These are phyloP conservation scores for Sphecodes monilicornis DNA, from an alignment of 2,888 invertebrate genomes.

Conservation along the genomic window DNA sequence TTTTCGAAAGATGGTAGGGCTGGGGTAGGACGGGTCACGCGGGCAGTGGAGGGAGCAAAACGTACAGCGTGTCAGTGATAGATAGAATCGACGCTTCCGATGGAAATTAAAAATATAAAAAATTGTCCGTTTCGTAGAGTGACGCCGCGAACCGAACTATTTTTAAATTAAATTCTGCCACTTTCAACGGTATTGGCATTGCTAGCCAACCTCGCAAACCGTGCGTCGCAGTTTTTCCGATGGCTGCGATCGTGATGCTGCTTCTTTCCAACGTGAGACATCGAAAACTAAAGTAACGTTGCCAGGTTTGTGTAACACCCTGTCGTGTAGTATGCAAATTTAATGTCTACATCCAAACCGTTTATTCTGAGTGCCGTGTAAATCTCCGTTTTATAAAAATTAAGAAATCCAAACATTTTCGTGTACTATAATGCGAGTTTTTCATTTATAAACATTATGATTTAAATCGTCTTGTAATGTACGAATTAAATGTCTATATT, in stretches of 20 bases:
- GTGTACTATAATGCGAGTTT: too few species aligned
- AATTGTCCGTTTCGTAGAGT: slow-evolving; percentile 55
- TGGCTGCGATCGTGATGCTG: neutral
- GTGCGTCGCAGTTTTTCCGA: slow-evolving; percentile 8
- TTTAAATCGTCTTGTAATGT: too few species aligned
- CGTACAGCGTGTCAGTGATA: slow-evolving; percentile 60
- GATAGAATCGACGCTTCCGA: slow-evolving; percentile 65
- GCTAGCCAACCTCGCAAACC: slow-evolving; percentile 40
- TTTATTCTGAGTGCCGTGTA: neutral
- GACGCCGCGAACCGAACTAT: slow-evolving; percentile 63
- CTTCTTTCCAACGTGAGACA: neutral
- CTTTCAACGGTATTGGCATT: slow-evolving; percentile 49
- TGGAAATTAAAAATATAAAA: slow-evolving; percentile 74
- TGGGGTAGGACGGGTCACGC: neutral
- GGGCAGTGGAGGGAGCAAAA: neutral
- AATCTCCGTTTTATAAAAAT: neutral
- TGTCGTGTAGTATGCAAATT: neutral
- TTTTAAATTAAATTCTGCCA: slow-evolving; percentile 69
- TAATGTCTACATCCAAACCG: neutral
- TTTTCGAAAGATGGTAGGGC: neutral
- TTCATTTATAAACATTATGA: too few species aligned
- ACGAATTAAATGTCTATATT: too few species aligned
- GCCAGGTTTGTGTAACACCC: neutral
- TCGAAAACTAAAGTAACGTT: neutral
- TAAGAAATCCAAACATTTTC: neutral